Evolutionary conservation across 92 coral and sea anemone genomes (phyloP).

Genomic region (Paragorgia papillata): DNA sequence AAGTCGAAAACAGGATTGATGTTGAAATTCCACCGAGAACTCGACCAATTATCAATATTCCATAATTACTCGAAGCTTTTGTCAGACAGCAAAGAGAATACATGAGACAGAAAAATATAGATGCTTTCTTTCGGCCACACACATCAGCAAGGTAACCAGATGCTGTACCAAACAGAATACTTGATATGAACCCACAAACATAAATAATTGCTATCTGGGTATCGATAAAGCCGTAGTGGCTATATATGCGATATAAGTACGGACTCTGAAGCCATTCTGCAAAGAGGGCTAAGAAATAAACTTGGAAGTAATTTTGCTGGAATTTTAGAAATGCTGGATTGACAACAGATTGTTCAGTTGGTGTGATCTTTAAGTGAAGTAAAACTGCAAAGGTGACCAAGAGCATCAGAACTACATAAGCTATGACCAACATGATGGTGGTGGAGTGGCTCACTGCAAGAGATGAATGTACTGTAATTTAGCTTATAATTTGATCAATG

Average conservation of each 20-base stretch:
- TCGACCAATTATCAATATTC: slow-evolving; percentile 80
- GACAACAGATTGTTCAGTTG: slow-evolving; percentile 61
- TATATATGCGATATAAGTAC: slow-evolving; percentile 83
- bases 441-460: not conserved
- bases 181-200: slow-evolving; percentile 95
- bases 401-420: slow-evolving; percentile 64
- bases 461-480: no score
- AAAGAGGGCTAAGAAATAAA: slow-evolving; percentile 89
- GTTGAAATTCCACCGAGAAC: slow-evolving; percentile 95
- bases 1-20: slow-evolving; percentile 87
- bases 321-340: slow-evolving; percentile 87
- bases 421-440: slow-evolving; percentile 76
- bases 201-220: slow-evolving; percentile 95
- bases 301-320: slow-evolving; percentile 84
- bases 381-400: slow-evolving; percentile 62
- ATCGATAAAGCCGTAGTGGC: slow-evolving; percentile 94
- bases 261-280: slow-evolving; percentile 99
- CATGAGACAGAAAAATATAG: slow-evolving; percentile 80
- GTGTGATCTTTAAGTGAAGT: slow-evolving; percentile 75
- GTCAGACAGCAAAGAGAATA: slow-evolving; percentile 91
- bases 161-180: slow-evolving; percentile 89
- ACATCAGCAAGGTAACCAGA: slow-evolving; percentile 83
- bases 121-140: slow-evolving; percentile 94
- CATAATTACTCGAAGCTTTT: slow-evolving; percentile 85
- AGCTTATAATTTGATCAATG: no score